Base-by-base conservation (phyloP, 2,888 invertebrate genomes). In the Melanargia galathea region DNA sequence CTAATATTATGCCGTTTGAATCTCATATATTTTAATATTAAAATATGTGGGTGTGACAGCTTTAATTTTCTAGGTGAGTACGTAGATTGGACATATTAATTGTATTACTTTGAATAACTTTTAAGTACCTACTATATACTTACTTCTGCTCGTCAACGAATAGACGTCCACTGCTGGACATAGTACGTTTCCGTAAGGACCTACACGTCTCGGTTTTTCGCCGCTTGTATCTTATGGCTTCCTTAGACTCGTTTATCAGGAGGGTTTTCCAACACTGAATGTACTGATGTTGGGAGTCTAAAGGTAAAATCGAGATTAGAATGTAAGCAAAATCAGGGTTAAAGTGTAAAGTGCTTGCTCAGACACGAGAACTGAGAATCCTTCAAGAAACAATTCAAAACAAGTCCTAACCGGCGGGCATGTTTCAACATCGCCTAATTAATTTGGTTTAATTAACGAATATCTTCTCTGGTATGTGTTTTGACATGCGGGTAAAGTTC, bases 371-470 rank as follows among this genome's bases (percentile, higher is more conserved):
- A 1, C 18, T 13, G 5, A 18, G 11, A 35, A 30, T 6, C 24
- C 24, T 46, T 46, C 46, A 46, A 46, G 52, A 35, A 52, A 52
- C 55, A 43, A 55, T 55, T 40, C 55, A 43, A 16, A 43, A 55
- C 55, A 55, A 24, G 55, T 55, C 24, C 26, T 55, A 55, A 20
- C 52, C 20, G 20, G 20, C 11, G 26, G 55, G 43, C 46, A 58
- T 38, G 48, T 48, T 54, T 10, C 52, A 30, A 55, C 61, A 61
- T 26, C 43, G 18, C 11, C n/a, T 56, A 57, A 62, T 57, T 62
- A 52, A 45, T 43, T 57, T 45, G 43, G 43, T 62, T 62, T 51
- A 57, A 62, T 56, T 62, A 62, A 30, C 56, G 55, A 48, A 57
- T 57, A 62, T 57, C 62, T 62, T 62, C 26, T 8, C 55, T 26